Conservation (phyloP, 2,888 invertebrate genomes). For the Cantharis rufa region DNA sequence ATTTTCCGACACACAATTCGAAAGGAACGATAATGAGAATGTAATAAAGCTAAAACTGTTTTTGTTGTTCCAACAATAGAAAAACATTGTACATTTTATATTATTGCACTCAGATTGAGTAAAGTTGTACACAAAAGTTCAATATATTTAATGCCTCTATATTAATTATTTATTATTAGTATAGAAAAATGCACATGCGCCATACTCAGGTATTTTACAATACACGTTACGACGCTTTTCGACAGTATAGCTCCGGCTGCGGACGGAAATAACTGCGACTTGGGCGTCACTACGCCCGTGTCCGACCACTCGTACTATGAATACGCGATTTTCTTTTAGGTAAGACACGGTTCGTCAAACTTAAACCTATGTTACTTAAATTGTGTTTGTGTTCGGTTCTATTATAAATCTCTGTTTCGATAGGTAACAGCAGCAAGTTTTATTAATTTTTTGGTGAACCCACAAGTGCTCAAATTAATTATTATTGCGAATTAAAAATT, state of each 20-base stretch:
- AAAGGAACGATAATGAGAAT: background rate
- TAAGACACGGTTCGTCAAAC: conserved; percentile 26
- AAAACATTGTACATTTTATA: background rate
- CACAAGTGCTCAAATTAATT: background rate
- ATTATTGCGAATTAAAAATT: background rate
- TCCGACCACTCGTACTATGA: conserved; percentile 37
- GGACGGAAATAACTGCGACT: conserved; percentile 52
- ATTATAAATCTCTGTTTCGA: conserved; percentile 5
- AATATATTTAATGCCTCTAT: background rate
- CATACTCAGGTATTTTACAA: conserved; percentile 29
- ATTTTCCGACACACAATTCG: background rate
- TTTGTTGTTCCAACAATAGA: background rate
- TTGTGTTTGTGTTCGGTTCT: conserved; percentile 19
- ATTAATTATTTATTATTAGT: conserved; percentile 27
- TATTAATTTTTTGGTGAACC: background rate
- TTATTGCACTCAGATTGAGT: background rate
- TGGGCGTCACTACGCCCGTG: conserved; percentile 48
- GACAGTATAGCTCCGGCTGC: conserved; percentile 52
- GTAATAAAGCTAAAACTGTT: background rate
- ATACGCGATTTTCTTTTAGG: conserved; percentile 32
- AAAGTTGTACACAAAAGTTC: background rate
- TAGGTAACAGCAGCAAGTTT: background rate
- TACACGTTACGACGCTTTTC: conserved; percentile 42
- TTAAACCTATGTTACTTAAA: conserved; percentile 22
- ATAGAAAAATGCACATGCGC: conserved; percentile 32